phyloP scores from a whole-genome alignment of 2,888 invertebrate species.

The Charanyca ferruginea region DNA sequence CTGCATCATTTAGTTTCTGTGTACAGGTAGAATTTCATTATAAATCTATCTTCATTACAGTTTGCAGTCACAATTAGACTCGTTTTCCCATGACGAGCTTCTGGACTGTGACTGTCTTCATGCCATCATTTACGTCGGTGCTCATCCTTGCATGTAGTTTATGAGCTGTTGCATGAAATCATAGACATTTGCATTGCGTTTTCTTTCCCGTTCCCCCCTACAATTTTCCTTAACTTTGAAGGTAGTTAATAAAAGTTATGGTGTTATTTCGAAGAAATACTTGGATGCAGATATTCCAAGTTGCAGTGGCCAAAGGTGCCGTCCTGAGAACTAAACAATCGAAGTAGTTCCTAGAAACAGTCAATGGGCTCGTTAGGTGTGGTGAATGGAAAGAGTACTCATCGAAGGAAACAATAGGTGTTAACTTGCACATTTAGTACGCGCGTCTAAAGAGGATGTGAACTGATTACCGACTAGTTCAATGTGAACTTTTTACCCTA shows the following conservation, averaged over 20 bases:
- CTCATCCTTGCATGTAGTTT: conserved; percentile 70
- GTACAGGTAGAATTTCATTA: conserved; percentile 33
- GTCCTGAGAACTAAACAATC: conserved; percentile 81
- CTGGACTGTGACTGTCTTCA: conserved; percentile 81
- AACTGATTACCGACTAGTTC: conserved; percentile 74
- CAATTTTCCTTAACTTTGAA: conserved; percentile 74
- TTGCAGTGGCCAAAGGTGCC: conserved; percentile 73
- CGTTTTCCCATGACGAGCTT: conserved; percentile 86
- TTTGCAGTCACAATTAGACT: conserved; percentile 74
- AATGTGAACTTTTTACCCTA: conserved; percentile 40
- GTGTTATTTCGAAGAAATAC: conserved; percentile 64
- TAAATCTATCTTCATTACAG: conserved; percentile 68
- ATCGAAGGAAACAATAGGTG: conserved; percentile 81
- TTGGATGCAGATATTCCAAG: conserved; percentile 70
- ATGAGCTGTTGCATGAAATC: conserved; percentile 58
- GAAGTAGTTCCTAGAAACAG: conserved; percentile 78
- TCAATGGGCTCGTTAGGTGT: conserved; percentile 74
- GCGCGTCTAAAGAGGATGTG: conserved; percentile 75
- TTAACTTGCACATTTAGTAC: conserved; percentile 78
- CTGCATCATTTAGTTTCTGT: conserved; percentile 28
- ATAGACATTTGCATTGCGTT: conserved; percentile 37
- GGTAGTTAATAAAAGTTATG: conserved; percentile 58
- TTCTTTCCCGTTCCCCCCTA: conserved; percentile 59
- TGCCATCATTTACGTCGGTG: conserved; percentile 68
- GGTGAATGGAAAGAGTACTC: conserved; percentile 77